Percentiles rank a stretch among this genome's conserved stretches.
phyloP scores from a whole-genome alignment of 2,797 vertebrate species.

The Danio albolineatus region DNA sequence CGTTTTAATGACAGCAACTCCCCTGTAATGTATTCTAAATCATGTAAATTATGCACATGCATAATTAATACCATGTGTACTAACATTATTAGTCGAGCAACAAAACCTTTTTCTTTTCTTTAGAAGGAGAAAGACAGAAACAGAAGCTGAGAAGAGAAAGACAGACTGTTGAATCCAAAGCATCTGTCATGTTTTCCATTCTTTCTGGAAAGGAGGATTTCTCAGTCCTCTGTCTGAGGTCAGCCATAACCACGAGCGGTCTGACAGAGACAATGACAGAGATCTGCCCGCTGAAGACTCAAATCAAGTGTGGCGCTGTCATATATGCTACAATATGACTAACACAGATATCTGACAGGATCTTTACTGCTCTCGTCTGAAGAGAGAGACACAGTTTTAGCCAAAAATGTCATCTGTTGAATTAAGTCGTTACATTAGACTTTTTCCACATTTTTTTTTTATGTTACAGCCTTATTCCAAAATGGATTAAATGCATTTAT shows the following conservation, averaged over 20 bases:
- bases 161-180: background rate
- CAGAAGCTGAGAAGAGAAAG: constrained; percentile 12
- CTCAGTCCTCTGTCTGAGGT: background rate
- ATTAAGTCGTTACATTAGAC: too few relatives aligned
- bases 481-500: too few relatives aligned
- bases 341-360: background rate
- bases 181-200: constrained; percentile 12
- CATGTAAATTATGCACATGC: constrained; percentile 53
- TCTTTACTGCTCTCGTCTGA: background rate
- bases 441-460: too few relatives aligned
- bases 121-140: constrained; percentile 1
- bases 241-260: background rate
- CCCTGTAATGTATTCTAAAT: constrained; percentile 43
- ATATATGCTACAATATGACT: background rate
- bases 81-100: constrained; percentile 22
- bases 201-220: constrained; percentile 12
- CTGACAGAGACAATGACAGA: constrained; percentile 29
- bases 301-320: background rate
- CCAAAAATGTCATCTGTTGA: background rate
- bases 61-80: constrained; percentile 44
- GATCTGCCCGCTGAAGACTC: background rate
- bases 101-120: background rate
- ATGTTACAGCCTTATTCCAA: too few relatives aligned
- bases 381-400: background rate
- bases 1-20: background rate